These are phyloP conservation scores for Trematocara macrostoma DNA, from an alignment of 2,113 vertebrate species.

Conservation along the genomic window DNA sequence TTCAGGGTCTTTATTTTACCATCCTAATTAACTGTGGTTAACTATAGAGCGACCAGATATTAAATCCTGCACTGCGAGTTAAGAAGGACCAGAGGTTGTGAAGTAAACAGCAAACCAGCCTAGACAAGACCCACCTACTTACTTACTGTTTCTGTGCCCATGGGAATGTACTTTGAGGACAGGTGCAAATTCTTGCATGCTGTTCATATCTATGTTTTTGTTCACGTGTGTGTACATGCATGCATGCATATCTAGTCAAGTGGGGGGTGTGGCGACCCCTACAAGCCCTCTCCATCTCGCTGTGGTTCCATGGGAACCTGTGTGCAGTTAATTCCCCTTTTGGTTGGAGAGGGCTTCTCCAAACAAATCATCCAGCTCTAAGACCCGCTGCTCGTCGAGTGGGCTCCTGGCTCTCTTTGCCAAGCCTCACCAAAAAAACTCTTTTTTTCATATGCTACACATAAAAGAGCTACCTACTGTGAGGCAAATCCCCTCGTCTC, in stretches of 20 bases:
- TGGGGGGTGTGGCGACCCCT: slow-evolving; percentile 21
- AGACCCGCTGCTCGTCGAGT: slow-evolving; percentile 60
- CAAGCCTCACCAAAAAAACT: slow-evolving; percentile 32
- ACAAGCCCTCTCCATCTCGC: slow-evolving; percentile 32
- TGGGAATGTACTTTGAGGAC: background rate
- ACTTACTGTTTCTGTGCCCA: background rate
- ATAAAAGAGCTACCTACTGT: slow-evolving; percentile 67
- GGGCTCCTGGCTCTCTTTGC: slow-evolving; percentile 61
- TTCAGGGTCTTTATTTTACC: accelerated
- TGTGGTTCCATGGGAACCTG: slow-evolving; percentile 68
- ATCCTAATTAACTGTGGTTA: background rate
- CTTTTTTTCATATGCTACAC: slow-evolving; percentile 59
- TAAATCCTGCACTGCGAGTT: background rate
- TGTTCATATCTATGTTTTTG: background rate
- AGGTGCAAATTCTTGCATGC: background rate
- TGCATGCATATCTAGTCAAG: background rate
- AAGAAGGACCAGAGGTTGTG: background rate
- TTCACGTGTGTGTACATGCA: background rate
- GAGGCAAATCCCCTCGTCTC: slow-evolving; percentile 69
- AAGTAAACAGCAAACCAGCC: background rate
- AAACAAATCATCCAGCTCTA: slow-evolving; percentile 70
- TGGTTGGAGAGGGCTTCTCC: slow-evolving; percentile 63
- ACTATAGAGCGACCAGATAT: background rate
- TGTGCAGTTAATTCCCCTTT: slow-evolving; percentile 60
- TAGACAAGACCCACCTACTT: background rate